Evolutionary conservation across 2,113 vertebrate species (phyloP).

Genomic region (Grantiella picta): DNA sequence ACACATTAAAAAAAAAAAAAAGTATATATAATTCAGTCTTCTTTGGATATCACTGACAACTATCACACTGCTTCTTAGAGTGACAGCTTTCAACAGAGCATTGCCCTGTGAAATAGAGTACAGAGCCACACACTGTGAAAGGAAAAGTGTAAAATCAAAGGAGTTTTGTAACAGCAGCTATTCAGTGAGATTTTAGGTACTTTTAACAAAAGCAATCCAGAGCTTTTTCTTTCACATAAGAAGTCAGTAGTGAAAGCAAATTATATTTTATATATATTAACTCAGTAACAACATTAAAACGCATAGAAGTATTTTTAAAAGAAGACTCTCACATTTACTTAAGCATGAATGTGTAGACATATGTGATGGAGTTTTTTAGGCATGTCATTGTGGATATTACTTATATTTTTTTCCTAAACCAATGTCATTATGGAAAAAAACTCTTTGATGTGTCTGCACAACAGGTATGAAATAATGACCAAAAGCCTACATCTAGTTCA

Average conservation of each 20-base stretch:
- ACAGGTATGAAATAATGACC: neutral
- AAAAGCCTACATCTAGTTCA: neutral
- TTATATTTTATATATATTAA: neutral
- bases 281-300: neutral
- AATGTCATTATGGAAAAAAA: neutral
- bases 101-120: constrained; percentile 72
- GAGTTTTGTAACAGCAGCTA: constrained; percentile 54
- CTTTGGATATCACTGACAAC: constrained; percentile 58
- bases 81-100: constrained; percentile 61
- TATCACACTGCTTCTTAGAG: constrained; percentile 40
- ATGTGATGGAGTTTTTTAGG: neutral
- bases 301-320: neutral
- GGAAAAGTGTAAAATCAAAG: constrained; percentile 65
- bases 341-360: neutral
- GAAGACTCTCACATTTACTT: neutral
- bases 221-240: neutral
- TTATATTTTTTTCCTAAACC: neutral
- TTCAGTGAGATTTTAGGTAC: constrained; percentile 51
- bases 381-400: neutral
- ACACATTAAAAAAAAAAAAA: constrained; percentile 43
- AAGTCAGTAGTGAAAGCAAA: constrained; percentile 14
- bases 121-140: constrained; percentile 58
- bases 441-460: neutral
- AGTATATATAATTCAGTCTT: constrained; percentile 51
- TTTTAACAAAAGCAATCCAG: constrained; percentile 50